Evolutionary conservation across 2,113 vertebrate species (phyloP).

Genomic region (Formicarius rufipectus): DNA sequence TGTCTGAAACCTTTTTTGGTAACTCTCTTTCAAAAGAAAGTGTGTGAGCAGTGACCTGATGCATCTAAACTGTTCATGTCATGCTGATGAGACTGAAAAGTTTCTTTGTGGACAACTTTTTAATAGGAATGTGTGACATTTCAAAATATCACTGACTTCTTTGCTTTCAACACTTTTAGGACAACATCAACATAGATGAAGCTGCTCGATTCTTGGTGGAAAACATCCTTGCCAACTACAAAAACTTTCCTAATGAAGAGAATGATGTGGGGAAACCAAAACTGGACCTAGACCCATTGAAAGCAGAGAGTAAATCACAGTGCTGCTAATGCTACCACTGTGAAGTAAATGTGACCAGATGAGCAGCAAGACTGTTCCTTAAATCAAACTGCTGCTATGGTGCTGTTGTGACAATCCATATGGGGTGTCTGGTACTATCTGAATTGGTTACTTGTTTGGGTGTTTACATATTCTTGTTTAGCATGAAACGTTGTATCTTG

Average conservation of each 20-base stretch:
- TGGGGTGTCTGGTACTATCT: neutral
- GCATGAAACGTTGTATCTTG: neutral
- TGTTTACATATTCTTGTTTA: constrained; percentile 30
- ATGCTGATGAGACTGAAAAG: neutral
- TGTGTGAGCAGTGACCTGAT: neutral
- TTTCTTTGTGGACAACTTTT: neutral
- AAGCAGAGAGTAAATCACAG: constrained; percentile 87
- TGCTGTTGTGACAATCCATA: constrained; percentile 33
- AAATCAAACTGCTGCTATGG: neutral
- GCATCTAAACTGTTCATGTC: neutral
- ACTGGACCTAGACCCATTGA: constrained; percentile 81
- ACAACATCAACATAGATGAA: constrained; percentile 96
- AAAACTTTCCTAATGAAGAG: constrained; percentile 87
- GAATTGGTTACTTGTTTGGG: neutral
- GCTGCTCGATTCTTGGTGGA: constrained; percentile 95
- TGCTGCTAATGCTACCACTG: constrained; percentile 83
- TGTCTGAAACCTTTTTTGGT: neutral
- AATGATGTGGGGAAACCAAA: constrained; percentile 85
- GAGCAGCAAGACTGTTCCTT: constrained; percentile 36
- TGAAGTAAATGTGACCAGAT: neutral
- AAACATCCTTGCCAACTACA: constrained; percentile 89
- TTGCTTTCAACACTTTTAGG: constrained; percentile 73
- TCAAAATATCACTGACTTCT: neutral
- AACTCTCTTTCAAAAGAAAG: neutral
- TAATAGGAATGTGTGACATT: neutral